Percentiles rank a stretch among this genome's conserved stretches.
Evolutionary conservation across 2,888 invertebrate genomes (phyloP).

Genomic region (Uropetala carovei): DNA sequence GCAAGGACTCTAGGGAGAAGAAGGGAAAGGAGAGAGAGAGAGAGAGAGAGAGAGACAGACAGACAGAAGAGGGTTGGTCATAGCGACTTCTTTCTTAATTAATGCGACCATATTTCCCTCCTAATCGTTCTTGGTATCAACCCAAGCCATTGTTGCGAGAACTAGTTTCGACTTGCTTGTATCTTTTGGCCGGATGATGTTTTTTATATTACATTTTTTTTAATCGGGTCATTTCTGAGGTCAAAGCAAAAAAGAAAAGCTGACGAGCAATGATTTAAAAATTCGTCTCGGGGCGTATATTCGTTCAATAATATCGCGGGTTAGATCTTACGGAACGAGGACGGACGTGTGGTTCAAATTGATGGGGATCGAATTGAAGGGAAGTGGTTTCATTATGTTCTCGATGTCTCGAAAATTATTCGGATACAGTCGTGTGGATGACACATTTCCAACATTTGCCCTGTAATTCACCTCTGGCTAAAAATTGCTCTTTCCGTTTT

Average conservation of each 20-base stretch:
- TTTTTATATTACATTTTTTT: conserved; percentile 1
- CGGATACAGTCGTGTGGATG: background rate
- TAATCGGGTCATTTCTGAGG: conserved; percentile 21
- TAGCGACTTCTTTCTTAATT: conserved; percentile 42
- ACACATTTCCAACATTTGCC: no score
- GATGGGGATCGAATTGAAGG: background rate
- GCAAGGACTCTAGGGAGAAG: background rate
- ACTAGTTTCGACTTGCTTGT: conserved; percentile 36
- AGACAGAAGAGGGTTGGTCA: conserved; percentile 6
- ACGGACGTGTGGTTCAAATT: background rate
- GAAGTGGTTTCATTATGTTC: background rate
- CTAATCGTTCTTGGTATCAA: conserved; percentile 61
- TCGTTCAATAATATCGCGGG: background rate
- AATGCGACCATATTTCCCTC: conserved; percentile 55
- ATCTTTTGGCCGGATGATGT: background rate
- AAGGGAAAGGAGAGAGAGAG: background rate
- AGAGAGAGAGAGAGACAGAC: background rate
- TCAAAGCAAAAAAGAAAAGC: conserved; percentile 16
- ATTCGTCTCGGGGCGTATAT: conserved; percentile 27
- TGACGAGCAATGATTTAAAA: conserved; percentile 40
- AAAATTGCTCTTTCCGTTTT: no score
- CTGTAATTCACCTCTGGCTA: no score
- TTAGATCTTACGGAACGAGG: background rate
- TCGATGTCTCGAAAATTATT: background rate
- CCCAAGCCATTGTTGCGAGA: conserved; percentile 56